Evolutionary conservation across 2,797 vertebrate genomes (phyloP), one percentile per base, ranked within the genome.

Genomic region (Molossus alvarezi): DNA sequence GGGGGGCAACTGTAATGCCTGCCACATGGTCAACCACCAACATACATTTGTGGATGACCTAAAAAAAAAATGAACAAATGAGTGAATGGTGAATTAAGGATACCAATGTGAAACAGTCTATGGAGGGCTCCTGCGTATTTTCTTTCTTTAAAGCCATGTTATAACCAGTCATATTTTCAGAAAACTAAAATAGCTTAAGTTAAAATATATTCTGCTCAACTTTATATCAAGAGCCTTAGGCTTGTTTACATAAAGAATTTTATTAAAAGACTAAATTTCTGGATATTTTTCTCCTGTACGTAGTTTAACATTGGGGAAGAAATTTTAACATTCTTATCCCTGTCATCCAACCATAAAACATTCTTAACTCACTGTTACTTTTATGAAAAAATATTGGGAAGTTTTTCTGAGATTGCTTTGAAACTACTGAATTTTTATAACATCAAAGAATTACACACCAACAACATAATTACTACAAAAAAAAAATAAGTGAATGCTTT

Each of bases 381-480:
- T 53, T 81, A 62, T 51, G 27, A 4, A 23, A 91, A 90, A 92
- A 80, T 79, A 88, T 45, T 79, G 13, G 6, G 51, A 91, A 77
- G 13, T 27, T 81, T 94, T 88, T 95, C 80, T 88, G 53, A 75
- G 15, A 15, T 83, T 84, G 37, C 60, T 92, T 88, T 71, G 41
- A 88, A 96, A 90, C 60, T 80, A 75, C 12, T 95, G 15, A 80
- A 80, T 94, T 82, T 91, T 88, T 71, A 80, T 48, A 85, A 91
- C 5, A 55, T 71, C 37, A 94, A 77, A 41, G 90, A 90, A 77
- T 51, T 89, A 12, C 60, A 55, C 6, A 86, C 1, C 23, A 73
- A 45, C 9, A 67, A 64, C 11, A 92, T 57, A 69, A 18, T 57
- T 6, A 53, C 76, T 58, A 60, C 72, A 89, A 88, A 94, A 73